Evolutionary conservation across 2,888 invertebrate genomes (phyloP), one percentile per base, ranked within the genome.

Genomic region (Nymphalis c-album): DNA sequence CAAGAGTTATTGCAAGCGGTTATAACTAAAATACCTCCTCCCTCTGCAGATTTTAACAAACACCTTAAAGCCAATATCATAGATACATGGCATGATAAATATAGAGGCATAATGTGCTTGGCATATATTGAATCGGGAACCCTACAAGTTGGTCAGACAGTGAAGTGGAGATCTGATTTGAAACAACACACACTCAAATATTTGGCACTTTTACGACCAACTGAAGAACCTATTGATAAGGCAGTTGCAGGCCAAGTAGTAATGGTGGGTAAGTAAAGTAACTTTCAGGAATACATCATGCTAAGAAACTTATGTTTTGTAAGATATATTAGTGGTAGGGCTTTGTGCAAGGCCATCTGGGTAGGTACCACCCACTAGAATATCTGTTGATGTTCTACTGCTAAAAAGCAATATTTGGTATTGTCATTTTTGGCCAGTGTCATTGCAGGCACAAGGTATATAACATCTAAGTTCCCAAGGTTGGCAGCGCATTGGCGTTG

Each of bases 161-260:
- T 99, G 18, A 94, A 94, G 69, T 96, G 96, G 73, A 87, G 88
- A 68, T 94, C 95, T 68, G 95, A 95, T 63, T 93, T 94, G 64
- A 98, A 97, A 79, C 91, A 91, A 8, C 98, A 98, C 83, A 95
- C 95, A 75, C 94, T 98, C 0, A 96, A 95, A 82, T 94, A 94
- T 75, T 90, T 98, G 64, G 96, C 97, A 2, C 85, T 99, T 59
- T 90, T 98, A 73, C 92, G 95, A 73, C 98, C 99, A 2, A 93
- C 94, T 61, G 96, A 97, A 85, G 93, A 94, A 73, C 82, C 92
- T 6, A 93, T 96, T 7, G 84, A 93, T 50, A 92, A 92, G 77
- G 92, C 97, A 94, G 87, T 93, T 53, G 97, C 98, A 60, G 99
- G 99, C 2, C 99, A 99, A 93, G 98, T 99, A 74, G 98, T 98